Evolutionary conservation across 2,888 invertebrate genomes (phyloP).

Genomic region (Periphyllus acericola): DNA sequence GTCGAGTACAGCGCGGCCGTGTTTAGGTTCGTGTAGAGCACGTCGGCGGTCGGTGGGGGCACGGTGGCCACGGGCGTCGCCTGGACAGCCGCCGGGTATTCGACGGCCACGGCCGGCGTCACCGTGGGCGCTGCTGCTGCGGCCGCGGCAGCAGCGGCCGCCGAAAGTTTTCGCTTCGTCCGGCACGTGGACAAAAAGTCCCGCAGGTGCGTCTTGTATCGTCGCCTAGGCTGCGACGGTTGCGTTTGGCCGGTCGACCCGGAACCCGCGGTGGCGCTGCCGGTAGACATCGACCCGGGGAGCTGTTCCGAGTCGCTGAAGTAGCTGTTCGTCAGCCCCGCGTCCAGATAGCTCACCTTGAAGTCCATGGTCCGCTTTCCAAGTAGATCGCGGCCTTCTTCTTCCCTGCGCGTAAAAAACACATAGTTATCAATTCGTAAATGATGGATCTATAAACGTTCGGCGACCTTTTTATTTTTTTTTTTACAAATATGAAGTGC

Average conservation of each 20-base stretch:
- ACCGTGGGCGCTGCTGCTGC: slow-evolving; percentile 70
- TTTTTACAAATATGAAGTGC: no score
- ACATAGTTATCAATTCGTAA: neutral
- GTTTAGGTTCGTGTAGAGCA: slow-evolving; percentile 68
- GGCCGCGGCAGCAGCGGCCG: slow-evolving; percentile 69
- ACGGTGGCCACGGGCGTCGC: slow-evolving; percentile 76
- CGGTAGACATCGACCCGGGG: slow-evolving; percentile 70
- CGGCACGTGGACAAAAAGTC: slow-evolving; percentile 94
- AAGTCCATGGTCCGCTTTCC: slow-evolving; percentile 99
- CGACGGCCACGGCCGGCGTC: slow-evolving; percentile 72
- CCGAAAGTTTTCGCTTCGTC: slow-evolving; percentile 76
- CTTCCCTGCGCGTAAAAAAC: slow-evolving; percentile 79
- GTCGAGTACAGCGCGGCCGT: slow-evolving; percentile 71
- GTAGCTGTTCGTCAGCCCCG: slow-evolving; percentile 89
- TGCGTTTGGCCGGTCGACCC: slow-evolving; percentile 69
- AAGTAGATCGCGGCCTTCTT: slow-evolving; percentile 95
- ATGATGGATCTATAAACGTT: no score
- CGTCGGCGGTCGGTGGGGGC: slow-evolving; percentile 48
- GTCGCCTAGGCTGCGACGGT: slow-evolving; percentile 79
- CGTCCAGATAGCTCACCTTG: slow-evolving; percentile 96
- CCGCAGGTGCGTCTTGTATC: slow-evolving; percentile 92
- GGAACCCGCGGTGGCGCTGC: slow-evolving; percentile 65
- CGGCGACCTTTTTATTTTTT: no score
- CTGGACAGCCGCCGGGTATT: slow-evolving; percentile 76
- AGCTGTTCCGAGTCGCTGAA: slow-evolving; percentile 88